Evolutionary conservation across 1,140 invertebrate species (phyloP).

Genomic region (Drosophila sulfurigaster): DNA sequence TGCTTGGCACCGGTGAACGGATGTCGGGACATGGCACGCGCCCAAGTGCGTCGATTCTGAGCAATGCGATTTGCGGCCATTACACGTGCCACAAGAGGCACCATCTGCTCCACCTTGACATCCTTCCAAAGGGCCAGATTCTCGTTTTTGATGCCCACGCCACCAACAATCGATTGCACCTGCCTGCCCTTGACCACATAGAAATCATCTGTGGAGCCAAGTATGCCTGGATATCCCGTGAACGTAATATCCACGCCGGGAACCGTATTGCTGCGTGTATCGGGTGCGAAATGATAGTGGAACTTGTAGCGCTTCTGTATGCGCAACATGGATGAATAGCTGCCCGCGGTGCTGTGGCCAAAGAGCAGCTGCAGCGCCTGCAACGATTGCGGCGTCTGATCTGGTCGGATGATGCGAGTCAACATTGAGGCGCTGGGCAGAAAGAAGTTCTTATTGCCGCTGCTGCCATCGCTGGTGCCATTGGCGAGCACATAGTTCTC

Average conservation of each 20-base stretch:
- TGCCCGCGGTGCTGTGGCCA: conserved; percentile 87
- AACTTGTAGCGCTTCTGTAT: conserved; percentile 96
- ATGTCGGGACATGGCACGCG: conserved; percentile 87
- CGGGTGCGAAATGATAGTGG: conserved; percentile 88
- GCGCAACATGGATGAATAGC: conserved; percentile 94
- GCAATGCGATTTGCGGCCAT: conserved; percentile 95
- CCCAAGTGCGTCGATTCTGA: conserved; percentile 90
- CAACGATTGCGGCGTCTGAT: conserved; percentile 43
- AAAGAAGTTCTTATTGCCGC: conserved; percentile 69
- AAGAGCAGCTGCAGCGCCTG: conserved; percentile 74
- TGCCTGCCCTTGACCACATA: conserved; percentile 88
- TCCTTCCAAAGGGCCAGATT: conserved; percentile 86
- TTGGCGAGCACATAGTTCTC: conserved; percentile 77
- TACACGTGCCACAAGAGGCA: conserved; percentile 92
- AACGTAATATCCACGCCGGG: conserved; percentile 91
- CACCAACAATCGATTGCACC: conserved; percentile 87
- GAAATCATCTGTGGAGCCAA: conserved; percentile 95
- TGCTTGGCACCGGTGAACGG: conserved; percentile 95
- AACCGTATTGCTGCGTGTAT: conserved; percentile 87
- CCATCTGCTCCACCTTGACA: conserved; percentile 86
- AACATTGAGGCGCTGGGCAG: conserved; percentile 81
- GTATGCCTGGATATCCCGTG: conserved; percentile 94
- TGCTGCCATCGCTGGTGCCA: conserved; percentile 37
- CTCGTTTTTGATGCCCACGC: conserved; percentile 87
- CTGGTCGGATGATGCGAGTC: conserved; percentile 64